These are phyloP conservation scores for Oostethus manadensis DNA, from an alignment of 2,113 vertebrate genomes.

Conservation along the genomic window DNA sequence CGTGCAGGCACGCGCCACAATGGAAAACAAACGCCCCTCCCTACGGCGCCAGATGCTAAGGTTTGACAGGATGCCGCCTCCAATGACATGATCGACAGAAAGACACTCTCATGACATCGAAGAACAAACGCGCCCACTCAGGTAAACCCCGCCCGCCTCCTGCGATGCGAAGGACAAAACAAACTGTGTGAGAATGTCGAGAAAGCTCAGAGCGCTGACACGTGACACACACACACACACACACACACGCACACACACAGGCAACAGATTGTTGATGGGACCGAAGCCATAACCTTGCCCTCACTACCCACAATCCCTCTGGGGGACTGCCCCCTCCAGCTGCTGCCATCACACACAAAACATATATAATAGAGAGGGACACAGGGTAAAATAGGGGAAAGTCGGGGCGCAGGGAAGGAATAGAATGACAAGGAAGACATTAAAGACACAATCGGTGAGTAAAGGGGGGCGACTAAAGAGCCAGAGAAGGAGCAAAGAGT, in stretches of 20 bases:
- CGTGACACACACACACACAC: not conserved
- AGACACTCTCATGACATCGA: too few relatives aligned
- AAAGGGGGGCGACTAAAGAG: too few relatives aligned
- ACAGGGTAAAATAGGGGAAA: constrained; percentile 7
- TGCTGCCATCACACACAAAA: constrained; percentile 42
- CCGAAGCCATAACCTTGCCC: constrained; percentile 51
- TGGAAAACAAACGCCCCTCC: too few relatives aligned
- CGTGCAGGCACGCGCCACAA: too few relatives aligned
- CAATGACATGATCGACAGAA: too few relatives aligned
- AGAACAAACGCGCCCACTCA: constrained; percentile 5
- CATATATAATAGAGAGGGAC: constrained; percentile 8
- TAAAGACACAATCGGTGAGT: too few relatives aligned
- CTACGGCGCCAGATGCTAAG: too few relatives aligned
- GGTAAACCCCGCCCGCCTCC: constrained; percentile 38
- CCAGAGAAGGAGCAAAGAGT: too few relatives aligned
- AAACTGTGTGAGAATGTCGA: constrained; percentile 10
- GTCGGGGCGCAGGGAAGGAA: too few relatives aligned
- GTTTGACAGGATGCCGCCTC: too few relatives aligned
- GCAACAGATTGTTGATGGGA: constrained; percentile 48
- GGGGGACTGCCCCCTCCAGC: constrained; percentile 48
- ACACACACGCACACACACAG: constrained; percentile 7
- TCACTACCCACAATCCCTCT: constrained; percentile 56
- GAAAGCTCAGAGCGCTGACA: not conserved
- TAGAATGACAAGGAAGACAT: too few relatives aligned
- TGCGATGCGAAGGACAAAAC: constrained; percentile 7